Percentiles rank a stretch among this genome's conserved stretches.
phyloP scores from a whole-genome alignment of 2,113 vertebrate genomes.

The Neodontobutis hainanensis region DNA sequence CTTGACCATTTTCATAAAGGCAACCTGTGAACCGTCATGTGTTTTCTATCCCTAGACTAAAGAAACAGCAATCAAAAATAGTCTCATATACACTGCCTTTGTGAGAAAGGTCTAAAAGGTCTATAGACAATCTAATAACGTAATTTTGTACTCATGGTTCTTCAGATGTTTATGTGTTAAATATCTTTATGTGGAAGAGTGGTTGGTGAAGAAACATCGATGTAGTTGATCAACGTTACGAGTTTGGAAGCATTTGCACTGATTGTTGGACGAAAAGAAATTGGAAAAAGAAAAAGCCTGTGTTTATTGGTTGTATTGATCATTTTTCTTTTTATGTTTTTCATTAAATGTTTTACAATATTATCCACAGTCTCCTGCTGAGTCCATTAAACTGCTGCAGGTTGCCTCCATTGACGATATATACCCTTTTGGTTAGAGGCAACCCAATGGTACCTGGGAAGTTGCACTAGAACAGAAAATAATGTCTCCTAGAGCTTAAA shows the following conservation, averaged over 20 bases:
- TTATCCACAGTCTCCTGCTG: constrained; percentile 5
- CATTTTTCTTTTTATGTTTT: constrained; percentile 66
- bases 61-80: constrained; percentile 26
- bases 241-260: constrained; percentile 43
- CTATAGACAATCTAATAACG: constrained; percentile 88
- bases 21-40: constrained; percentile 11
- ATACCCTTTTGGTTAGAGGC: no score
- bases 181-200: constrained; percentile 65
- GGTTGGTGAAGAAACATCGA: constrained; percentile 26
- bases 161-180: constrained; percentile 67
- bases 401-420: no score
- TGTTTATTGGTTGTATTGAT: constrained; percentile 67
- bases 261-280: constrained; percentile 58
- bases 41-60: constrained; percentile 33
- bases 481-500: no score
- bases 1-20: background rate
- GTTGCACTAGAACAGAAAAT: no score
- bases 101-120: constrained; percentile 83
- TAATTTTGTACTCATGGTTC: constrained; percentile 79
- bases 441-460: no score
- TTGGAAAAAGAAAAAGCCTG: constrained; percentile 53
- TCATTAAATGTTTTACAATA: constrained; percentile 75
- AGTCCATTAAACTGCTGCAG: background rate
- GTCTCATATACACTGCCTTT: constrained; percentile 69
- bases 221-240: constrained; percentile 28